Percentiles rank a stretch among this genome's conserved stretches.
These are phyloP conservation scores for Ascaphus truei DNA, from an alignment of 2,113 vertebrate genomes.

Conservation along the genomic window DNA sequence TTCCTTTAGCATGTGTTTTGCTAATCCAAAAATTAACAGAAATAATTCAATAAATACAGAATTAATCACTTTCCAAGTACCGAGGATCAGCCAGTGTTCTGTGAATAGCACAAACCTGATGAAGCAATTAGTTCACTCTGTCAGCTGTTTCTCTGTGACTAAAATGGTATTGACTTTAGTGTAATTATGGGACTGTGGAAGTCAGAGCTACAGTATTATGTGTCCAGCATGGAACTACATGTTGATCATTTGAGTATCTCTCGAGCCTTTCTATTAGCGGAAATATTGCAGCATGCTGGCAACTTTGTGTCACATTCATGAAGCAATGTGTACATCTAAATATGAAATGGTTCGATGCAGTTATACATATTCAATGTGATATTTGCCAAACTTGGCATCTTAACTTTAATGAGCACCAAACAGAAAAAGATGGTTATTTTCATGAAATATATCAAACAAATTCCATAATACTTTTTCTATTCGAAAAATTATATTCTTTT, in stretches of 20 bases:
- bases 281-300: neutral
- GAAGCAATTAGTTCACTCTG: constrained; percentile 3
- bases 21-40: constrained; percentile 17
- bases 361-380: no score
- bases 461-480: no score
- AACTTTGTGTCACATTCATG: neutral
- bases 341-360: neutral
- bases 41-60: neutral
- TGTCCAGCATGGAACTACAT: neutral
- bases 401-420: no score
- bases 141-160: constrained; percentile 9
- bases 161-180: constrained; percentile 17
- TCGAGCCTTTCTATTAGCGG: constrained; percentile 3
- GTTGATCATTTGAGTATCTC: constrained; percentile 1
- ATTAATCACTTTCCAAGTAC: constrained; percentile 16
- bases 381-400: no score
- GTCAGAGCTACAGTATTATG: neutral
- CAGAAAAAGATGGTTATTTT: no score
- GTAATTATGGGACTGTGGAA: constrained; percentile 12
- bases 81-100: neutral
- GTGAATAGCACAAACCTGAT: neutral
- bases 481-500: no score
- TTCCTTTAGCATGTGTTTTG: constrained; percentile 40
- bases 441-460: no score
- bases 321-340: neutral